Evolutionary conservation across 2,113 vertebrate genomes (phyloP).

Genomic region (Crocuta crocuta): DNA sequence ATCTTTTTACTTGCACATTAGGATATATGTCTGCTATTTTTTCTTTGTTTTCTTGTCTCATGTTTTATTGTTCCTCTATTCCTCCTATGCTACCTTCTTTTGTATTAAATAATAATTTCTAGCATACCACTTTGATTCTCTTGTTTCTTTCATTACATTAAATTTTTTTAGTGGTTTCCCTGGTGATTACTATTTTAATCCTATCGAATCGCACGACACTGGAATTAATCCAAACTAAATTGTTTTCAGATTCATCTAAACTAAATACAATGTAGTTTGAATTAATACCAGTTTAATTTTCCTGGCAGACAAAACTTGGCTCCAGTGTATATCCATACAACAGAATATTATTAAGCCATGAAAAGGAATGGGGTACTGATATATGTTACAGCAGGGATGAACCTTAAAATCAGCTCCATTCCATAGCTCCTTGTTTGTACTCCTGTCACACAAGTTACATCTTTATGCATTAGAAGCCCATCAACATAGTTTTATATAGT

Average conservation of each 20-base stretch:
- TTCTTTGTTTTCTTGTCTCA: background rate
- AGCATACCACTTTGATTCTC: background rate
- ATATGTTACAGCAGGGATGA: background rate
- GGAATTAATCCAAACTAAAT: too few species aligned
- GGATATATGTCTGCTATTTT: background rate
- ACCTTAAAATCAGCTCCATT: background rate
- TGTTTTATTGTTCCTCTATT: background rate
- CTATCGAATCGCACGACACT: too few species aligned
- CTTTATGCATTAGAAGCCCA: background rate
- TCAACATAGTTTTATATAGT: background rate
- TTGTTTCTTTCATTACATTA: background rate
- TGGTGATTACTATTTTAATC: background rate
- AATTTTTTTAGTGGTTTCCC: background rate
- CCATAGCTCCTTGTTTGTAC: background rate
- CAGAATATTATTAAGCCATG: background rate
- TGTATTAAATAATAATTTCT: background rate
- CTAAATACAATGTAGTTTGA: constrained; percentile 7
- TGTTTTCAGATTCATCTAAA: too few species aligned
- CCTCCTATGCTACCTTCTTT: background rate
- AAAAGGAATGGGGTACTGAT: background rate
- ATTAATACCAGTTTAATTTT: constrained; percentile 11
- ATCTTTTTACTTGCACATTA: background rate
- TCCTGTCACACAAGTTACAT: constrained; percentile 19
- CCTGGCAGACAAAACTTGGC: background rate
- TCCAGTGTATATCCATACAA: background rate